Percentiles rank a stretch among this genome's conserved stretches.
phyloP scores from a whole-genome alignment of 1,140 invertebrate species.

The Archivesica marissinica region DNA sequence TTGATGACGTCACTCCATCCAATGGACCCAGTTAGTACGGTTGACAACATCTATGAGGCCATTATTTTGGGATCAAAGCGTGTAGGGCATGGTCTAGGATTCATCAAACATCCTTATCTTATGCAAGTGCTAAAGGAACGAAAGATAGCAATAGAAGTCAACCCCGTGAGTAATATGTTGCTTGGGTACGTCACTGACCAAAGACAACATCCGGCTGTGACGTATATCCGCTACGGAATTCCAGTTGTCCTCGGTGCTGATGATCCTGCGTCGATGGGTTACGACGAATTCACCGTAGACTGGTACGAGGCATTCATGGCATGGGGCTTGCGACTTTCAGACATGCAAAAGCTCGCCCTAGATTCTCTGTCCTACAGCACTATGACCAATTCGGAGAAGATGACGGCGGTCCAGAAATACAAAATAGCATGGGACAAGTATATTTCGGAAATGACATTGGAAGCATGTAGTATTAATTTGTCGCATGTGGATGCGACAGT shows the following conservation, averaged over 20 bases:
- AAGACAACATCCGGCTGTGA: slow-evolving; percentile 71
- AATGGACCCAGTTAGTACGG: slow-evolving; percentile 66
- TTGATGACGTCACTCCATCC: slow-evolving; percentile 62
- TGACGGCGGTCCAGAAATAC: slow-evolving; percentile 69
- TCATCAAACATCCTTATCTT: slow-evolving; percentile 71
- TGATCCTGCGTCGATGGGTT: slow-evolving; percentile 74
- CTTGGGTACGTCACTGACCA: slow-evolving; percentile 71
- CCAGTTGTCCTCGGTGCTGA: slow-evolving; percentile 75
- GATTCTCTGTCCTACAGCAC: slow-evolving; percentile 71
- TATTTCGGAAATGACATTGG: slow-evolving; percentile 56
- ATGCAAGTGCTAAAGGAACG: slow-evolving; percentile 64
- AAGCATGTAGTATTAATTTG: slow-evolving; percentile 60
- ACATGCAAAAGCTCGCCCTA: slow-evolving; percentile 67
- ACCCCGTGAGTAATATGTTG: slow-evolving; percentile 72
- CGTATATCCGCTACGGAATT: slow-evolving; percentile 69
- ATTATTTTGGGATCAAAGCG: slow-evolving; percentile 67
- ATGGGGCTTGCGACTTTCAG: slow-evolving; percentile 71
- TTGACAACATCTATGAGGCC: slow-evolving; percentile 70
- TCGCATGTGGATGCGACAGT: not conserved
- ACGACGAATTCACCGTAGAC: slow-evolving; percentile 74
- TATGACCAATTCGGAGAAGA: slow-evolving; percentile 63
- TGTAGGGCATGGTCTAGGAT: slow-evolving; percentile 72
- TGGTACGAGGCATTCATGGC: slow-evolving; percentile 74
- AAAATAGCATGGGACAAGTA: slow-evolving; percentile 59
- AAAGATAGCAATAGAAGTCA: slow-evolving; percentile 71